These are phyloP conservation scores for Psylliodes chrysocephalus DNA, from an alignment of 2,888 invertebrate genomes.

Conservation along the genomic window DNA sequence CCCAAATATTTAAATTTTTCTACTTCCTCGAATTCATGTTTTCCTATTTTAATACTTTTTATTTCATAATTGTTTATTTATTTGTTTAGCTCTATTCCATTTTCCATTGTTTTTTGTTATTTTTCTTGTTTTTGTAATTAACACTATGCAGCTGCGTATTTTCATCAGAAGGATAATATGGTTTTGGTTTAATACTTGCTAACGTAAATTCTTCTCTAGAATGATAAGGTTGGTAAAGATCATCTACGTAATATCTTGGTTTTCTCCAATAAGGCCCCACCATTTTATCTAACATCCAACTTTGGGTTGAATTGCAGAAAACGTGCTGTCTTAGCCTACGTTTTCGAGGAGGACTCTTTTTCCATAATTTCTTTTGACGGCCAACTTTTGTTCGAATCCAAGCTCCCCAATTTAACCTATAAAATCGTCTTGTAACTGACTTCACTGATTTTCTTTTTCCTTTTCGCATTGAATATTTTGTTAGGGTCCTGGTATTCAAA, in stretches of 20 bases:
- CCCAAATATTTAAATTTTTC: no score
- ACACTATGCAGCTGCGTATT: no score
- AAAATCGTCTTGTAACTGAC: constrained; percentile 78
- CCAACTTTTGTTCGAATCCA: constrained; percentile 90
- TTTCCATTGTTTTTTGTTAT: no score
- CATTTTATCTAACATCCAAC: constrained; percentile 88
- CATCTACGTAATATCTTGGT: constrained; percentile 87
- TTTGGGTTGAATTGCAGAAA: constrained; percentile 82
- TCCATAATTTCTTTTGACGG: constrained; percentile 80
- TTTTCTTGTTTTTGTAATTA: no score
- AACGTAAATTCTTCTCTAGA: constrained; percentile 75
- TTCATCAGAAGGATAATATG: constrained; percentile 59
- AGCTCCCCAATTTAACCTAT: constrained; percentile 85
- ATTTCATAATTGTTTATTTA: no score
- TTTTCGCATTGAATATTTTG: constrained; percentile 76
- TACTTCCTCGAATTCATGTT: no score
- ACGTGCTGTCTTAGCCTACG: constrained; percentile 80
- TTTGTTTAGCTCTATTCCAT: no score
- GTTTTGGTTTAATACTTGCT: constrained; percentile 72
- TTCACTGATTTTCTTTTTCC: constrained; percentile 82
- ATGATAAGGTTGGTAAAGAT: constrained; percentile 92
- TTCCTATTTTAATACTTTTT: no score
- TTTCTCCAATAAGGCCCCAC: constrained; percentile 85
- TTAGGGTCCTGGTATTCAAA: constrained; percentile 69
- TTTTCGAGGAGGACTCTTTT: constrained; percentile 70